Base-by-base conservation (phyloP, 2,797 vertebrate species). In the Bovichtus diacanthus region DNA sequence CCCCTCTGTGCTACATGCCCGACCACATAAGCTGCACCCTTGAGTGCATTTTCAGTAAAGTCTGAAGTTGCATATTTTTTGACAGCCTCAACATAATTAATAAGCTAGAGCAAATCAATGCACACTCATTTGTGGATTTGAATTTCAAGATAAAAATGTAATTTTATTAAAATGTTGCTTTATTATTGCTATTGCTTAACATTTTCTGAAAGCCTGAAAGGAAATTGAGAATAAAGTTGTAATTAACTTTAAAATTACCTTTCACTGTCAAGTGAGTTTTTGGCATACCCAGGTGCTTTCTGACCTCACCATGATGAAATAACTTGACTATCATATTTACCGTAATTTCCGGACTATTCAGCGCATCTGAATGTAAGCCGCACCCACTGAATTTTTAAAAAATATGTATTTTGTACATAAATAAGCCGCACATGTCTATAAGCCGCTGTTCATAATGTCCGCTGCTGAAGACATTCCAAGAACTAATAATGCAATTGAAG, bases 171-270 rank as follows among this genome's bases (percentile, higher is more conserved):
- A n/a, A 61, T 64, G 23, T 16, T 36, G 13, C 25, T 67, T 74
- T 16, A 67, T 73, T 77, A 65, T 59, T 6, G n/a, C n/a, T 77
- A 65, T 59, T 6, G n/a, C n/a, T n/a, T n/a, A n/a, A n/a, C 23
- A 34, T 41, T 71, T 67, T 59, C 21, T 56, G 34, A 73, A 58
- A 74, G 49, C 50, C 43, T 58, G 12, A 64, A 38, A 47, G n/a
- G 11, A 69, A 34, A 16, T 18, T 21, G 44, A 74, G 53, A 54
- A 41, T 61, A 46, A 73, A 74, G 46, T 56, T 10, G 38, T 54
- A 38, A 77, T 69, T 44, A 34, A 65, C 13, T 70, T 69, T 27
- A 18, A 80, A 78, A 76, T 71, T 16, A 23, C 54, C 55, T 56
- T 55, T 29, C 12, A 27, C 62, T 44, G 44, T 66, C 16, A 59